These are phyloP conservation scores for Athene noctua DNA, from an alignment of 2,113 vertebrate species.

Conservation along the genomic window DNA sequence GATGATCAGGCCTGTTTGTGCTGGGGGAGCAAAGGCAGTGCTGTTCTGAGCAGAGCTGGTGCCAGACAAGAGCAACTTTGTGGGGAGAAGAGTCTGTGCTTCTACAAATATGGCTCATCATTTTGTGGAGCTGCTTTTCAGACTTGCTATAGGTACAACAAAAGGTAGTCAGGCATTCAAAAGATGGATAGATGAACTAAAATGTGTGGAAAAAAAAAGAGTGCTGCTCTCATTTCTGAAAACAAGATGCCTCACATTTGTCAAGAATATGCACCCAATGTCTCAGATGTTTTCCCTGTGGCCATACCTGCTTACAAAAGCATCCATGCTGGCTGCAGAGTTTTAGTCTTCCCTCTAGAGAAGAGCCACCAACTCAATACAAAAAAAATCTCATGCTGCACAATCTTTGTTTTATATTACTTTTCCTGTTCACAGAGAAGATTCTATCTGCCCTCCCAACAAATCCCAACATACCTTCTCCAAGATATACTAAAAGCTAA, in stretches of 20 bases:
- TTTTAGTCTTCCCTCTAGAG: neutral
- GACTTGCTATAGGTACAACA: neutral
- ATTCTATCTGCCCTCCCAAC: neutral
- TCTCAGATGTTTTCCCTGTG: neutral
- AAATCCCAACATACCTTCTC: neutral
- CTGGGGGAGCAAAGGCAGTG: neutral
- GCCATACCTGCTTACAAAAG: neutral
- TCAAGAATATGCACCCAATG: neutral
- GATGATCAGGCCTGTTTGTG: neutral
- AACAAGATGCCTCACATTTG: neutral
- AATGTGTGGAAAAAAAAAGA: neutral
- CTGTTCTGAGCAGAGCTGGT: neutral
- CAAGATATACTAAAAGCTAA: neutral
- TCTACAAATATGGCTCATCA: neutral
- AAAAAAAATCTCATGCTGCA: neutral
- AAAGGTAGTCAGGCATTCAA: neutral
- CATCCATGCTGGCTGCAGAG: neutral
- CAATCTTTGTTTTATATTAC: neutral
- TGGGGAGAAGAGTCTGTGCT: neutral
- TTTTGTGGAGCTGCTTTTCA: neutral
- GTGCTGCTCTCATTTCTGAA: neutral
- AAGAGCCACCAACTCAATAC: neutral
- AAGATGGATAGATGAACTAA: neutral
- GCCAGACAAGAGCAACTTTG: neutral
- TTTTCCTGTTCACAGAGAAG: neutral